Conservation (phyloP, 2,113 vertebrate species). For the Zootoca vivipara region DNA sequence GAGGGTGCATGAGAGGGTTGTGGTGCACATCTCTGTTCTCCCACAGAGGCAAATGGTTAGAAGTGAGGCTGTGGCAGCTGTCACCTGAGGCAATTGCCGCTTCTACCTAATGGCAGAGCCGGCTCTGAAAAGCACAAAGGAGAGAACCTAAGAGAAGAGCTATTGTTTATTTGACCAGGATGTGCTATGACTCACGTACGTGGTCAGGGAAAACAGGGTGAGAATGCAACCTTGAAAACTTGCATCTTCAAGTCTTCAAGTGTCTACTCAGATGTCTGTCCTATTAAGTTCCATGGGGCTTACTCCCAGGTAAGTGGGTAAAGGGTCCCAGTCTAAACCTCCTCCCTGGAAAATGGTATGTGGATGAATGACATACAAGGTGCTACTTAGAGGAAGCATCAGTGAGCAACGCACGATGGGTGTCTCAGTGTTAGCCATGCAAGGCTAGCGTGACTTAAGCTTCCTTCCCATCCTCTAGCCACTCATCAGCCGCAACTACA, state of each 20-base stretch:
- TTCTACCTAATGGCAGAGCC: no score
- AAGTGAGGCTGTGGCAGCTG: no score
- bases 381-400: background rate
- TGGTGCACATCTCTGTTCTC: no score
- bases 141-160: background rate
- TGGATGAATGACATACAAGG: no score
- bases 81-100: no score
- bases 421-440: background rate
- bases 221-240: background rate
- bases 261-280: background rate
- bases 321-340: background rate
- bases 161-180: background rate
- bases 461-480: constrained; percentile 72
- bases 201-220: background rate
- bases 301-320: background rate
- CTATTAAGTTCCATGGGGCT: background rate
- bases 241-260: background rate
- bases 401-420: background rate
- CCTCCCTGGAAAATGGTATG: background rate
- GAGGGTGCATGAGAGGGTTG: no score
- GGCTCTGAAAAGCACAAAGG: background rate
- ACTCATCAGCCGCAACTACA: constrained; percentile 93
- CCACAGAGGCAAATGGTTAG: no score
- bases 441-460: background rate
- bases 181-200: background rate